phyloP scores from a whole-genome alignment of 1,140 invertebrate species.

The Pectinophora gossypiella region DNA sequence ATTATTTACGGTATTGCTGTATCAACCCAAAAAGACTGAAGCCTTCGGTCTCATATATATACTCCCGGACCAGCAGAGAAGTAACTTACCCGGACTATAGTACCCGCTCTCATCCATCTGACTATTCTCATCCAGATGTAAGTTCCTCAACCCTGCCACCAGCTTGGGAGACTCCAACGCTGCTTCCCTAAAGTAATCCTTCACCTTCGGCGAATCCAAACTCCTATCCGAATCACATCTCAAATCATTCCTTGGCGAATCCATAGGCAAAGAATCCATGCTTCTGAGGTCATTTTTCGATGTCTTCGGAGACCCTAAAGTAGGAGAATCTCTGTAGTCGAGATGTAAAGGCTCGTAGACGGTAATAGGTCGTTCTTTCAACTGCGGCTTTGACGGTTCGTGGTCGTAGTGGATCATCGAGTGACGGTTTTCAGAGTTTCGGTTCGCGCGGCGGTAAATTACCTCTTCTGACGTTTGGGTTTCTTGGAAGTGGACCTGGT shows the following conservation, averaged over 20 bases:
- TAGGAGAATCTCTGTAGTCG: slow-evolving; percentile 59
- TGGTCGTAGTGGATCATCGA: slow-evolving; percentile 71
- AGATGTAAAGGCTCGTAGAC: slow-evolving; percentile 57
- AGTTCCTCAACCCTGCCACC: slow-evolving; percentile 51
- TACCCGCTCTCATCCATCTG: slow-evolving; percentile 67
- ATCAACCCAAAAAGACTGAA: too few species aligned
- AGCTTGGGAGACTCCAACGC: slow-evolving; percentile 54
- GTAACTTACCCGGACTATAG: slow-evolving; percentile 51
- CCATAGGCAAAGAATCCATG: slow-evolving; percentile 74
- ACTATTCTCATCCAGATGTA: slow-evolving; percentile 60
- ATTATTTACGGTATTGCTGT: too few species aligned
- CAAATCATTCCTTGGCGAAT: slow-evolving; percentile 65
- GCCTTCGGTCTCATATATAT: too few species aligned
- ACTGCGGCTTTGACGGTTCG: slow-evolving; percentile 49
- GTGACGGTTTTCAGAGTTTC: slow-evolving; percentile 59
- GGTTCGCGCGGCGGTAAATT: slow-evolving; percentile 46
- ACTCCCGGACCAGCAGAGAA: too few species aligned
- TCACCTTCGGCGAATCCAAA: slow-evolving; percentile 66
- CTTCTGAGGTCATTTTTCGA: slow-evolving; percentile 62
- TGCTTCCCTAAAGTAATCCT: slow-evolving; percentile 64
- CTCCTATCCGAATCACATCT: slow-evolving; percentile 62
- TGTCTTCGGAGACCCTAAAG: slow-evolving; percentile 58
- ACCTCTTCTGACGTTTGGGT: slow-evolving; percentile 47
- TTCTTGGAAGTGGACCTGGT: slow-evolving; percentile 68
- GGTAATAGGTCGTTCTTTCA: slow-evolving; percentile 59